Evolutionary conservation across 1,140 invertebrate species (phyloP), one percentile per base, ranked within the genome.

Genomic region (Doryteuthis pealeii): DNA sequence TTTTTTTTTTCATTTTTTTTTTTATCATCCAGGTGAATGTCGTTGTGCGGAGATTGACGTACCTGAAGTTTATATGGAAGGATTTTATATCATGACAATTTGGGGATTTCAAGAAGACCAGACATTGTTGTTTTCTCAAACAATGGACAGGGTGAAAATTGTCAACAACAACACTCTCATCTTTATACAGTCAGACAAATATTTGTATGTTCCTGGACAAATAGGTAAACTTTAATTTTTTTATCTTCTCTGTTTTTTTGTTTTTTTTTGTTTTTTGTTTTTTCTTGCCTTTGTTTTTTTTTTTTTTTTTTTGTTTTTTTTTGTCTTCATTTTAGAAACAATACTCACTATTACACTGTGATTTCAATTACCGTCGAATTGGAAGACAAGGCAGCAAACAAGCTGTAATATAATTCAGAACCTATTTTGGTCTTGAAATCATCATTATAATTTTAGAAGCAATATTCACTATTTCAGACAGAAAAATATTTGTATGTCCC

Each of bases 101-200:
- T 68, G 66, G 66, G 66, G 66, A 2, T 68, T 68, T 30, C 10
- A 35, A 32, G 30, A 26, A 15, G 32, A 68, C 31, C 66, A 68
- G 30, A 30, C 30, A 5, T 22, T 68, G 22, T 30, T 68, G 22
- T 68, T 68, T 68, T 68, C 66, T 0, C 15, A 35, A 31, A 68
- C 66, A 5, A 32, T 30, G n/a, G 32, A 68, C 30, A 32, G 30
- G 8, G 22, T 68, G 32, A 68, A 68, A 30, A 68, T 68, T 35
- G 30, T 68, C 18, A 68, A 68, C 66, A 68, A 68, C n/a, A 68
- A 68, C 32, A 68, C 66, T 12, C 32, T 68, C 22, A 68, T 26
- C 26, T 68, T 68, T 35, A 1, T 68, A 30, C 66, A 68, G 28
- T 28, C 66, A 26, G 66, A 68, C 22, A 68, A 68, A 22, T 68